These are phyloP conservation scores for Ranitomeya imitator DNA, from an alignment of 2,113 vertebrate genomes.

Conservation along the genomic window DNA sequence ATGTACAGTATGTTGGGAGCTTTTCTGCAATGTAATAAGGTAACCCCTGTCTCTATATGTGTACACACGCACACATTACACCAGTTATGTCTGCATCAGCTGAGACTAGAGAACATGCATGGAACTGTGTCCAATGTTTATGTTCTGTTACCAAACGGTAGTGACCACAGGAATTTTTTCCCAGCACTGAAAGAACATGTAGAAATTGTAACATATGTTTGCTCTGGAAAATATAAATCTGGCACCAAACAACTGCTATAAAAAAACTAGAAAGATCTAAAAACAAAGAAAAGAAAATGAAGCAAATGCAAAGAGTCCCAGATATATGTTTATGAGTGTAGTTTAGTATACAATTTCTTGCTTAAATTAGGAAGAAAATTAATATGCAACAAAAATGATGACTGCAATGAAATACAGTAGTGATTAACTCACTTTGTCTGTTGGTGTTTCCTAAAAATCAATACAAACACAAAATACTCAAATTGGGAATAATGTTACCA, in stretches of 20 bases:
- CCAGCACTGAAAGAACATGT: conserved; percentile 1
- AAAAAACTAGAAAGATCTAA: neutral
- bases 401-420: too few species aligned
- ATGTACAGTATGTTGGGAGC: too few species aligned
- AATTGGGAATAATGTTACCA: too few species aligned
- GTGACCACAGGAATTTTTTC: conserved; percentile 45
- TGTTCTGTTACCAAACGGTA: conserved; percentile 16
- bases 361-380: too few species aligned
- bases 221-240: neutral
- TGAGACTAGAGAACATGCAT: neutral
- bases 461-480: too few species aligned
- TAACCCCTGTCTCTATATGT: neutral
- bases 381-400: too few species aligned
- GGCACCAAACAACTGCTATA: neutral
- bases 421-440: too few species aligned
- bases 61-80: neutral
- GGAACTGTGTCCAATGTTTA: conserved; percentile 30
- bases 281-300: too few species aligned
- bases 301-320: neutral
- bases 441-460: too few species aligned
- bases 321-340: neutral
- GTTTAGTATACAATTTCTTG: neutral
- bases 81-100: neutral
- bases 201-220: neutral
- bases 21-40: neutral